Conservation (phyloP, 2,797 vertebrate species). For the Anableps anableps region DNA sequence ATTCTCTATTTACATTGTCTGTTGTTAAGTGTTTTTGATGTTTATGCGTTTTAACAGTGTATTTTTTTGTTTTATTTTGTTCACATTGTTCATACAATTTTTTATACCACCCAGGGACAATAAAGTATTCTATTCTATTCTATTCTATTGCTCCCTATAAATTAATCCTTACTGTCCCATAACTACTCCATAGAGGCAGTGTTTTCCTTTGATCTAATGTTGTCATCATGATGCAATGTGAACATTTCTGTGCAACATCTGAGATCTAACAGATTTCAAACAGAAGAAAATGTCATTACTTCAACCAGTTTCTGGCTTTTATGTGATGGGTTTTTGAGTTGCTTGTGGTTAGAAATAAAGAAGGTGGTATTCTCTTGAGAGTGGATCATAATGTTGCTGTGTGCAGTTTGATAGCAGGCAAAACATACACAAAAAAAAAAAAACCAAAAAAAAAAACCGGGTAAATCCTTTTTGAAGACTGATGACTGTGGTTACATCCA, state of each 20-base stretch:
- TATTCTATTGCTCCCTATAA: conserved; percentile 55
- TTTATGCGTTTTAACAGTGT: neutral
- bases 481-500: conserved; percentile 23
- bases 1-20: neutral
- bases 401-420: conserved; percentile 30
- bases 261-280: conserved; percentile 68
- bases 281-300: conserved; percentile 63
- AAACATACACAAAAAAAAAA: conserved; percentile 32
- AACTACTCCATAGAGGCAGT: conserved; percentile 59
- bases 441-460: conserved; percentile 1
- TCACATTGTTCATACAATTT: neutral
- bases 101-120: neutral
- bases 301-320: conserved; percentile 42
- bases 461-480: conserved; percentile 20
- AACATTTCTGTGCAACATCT: conserved; percentile 69
- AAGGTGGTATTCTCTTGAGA: conserved; percentile 16
- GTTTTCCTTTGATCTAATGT: conserved; percentile 69
- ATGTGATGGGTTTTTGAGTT: conserved; percentile 38
- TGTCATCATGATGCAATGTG: conserved; percentile 76
- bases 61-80: neutral
- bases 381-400: conserved; percentile 38
- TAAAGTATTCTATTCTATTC: neutral
- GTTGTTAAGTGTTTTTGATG: neutral
- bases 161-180: conserved; percentile 49
- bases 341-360: conserved; percentile 37